Conservation (phyloP, 1,140 invertebrate genomes). For the Pygmarrhopalites habei region DNA sequence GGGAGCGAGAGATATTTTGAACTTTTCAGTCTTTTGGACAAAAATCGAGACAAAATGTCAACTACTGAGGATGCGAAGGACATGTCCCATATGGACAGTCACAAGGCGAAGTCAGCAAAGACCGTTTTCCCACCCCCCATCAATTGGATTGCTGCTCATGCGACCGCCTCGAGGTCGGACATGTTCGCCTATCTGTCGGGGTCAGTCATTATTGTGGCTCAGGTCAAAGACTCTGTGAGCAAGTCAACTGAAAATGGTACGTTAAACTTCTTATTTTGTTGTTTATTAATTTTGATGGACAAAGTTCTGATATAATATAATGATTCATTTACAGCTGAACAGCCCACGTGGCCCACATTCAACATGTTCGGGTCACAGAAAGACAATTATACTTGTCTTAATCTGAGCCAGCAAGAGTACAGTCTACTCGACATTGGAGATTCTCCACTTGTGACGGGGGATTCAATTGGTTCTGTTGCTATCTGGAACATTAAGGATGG, state of each 20-base stretch:
- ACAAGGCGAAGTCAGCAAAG: not conserved
- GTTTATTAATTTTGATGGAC: not conserved
- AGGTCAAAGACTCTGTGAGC: not conserved
- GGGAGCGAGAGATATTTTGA: too few species aligned
- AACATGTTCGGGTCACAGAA: slow-evolving; percentile 19
- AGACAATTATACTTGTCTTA: slow-evolving; percentile 18
- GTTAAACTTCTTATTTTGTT: not conserved
- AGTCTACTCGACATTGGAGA: slow-evolving; percentile 15
- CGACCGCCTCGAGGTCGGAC: slow-evolving; percentile 16
- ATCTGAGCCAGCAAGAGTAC: slow-evolving; percentile 16
- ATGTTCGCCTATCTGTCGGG: slow-evolving; percentile 29
- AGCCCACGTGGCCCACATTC: slow-evolving; percentile 26
- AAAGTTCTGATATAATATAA: not conserved
- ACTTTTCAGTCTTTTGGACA: too few species aligned
- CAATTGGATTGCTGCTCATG: slow-evolving; percentile 24
- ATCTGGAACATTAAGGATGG: slow-evolving; percentile 27
- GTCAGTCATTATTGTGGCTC: slow-evolving; percentile 22
- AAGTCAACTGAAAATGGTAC: not conserved
- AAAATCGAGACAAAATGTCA: too few species aligned
- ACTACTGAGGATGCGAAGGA: too few species aligned
- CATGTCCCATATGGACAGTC: too few species aligned
- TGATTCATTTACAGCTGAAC: not conserved
- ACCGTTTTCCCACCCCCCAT: slow-evolving; percentile 29
- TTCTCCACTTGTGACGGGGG: slow-evolving; percentile 28
- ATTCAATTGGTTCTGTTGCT: slow-evolving; percentile 24